phyloP scores from a whole-genome alignment of 2,113 vertebrate species.

The Oryzias javanicus region DNA sequence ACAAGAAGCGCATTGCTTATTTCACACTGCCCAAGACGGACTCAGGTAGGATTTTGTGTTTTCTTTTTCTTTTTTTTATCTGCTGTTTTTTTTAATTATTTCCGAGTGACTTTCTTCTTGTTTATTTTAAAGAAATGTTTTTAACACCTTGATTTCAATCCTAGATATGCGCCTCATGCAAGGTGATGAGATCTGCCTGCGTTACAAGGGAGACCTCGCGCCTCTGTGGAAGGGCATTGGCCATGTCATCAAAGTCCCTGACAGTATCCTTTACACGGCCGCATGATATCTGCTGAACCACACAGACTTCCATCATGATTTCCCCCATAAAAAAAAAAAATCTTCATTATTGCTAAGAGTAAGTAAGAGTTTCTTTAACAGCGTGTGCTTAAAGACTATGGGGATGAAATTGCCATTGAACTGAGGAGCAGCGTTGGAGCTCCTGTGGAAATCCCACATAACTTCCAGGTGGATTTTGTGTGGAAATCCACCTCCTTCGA shows the following conservation, averaged over 20 bases:
- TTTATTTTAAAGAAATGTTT: background rate
- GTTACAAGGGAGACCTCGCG: constrained; percentile 95
- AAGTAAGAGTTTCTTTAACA: constrained; percentile 76
- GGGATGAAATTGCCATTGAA: constrained; percentile 98
- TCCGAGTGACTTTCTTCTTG: background rate
- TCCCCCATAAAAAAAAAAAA: background rate
- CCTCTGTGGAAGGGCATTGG: constrained; percentile 97
- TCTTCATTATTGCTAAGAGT: background rate
- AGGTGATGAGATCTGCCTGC: constrained; percentile 95
- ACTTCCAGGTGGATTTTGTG: constrained; percentile 99
- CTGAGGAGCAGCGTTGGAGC: constrained; percentile 94
- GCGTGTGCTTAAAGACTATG: constrained; percentile 85
- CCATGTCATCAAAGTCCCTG: constrained; percentile 98
- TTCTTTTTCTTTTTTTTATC: constrained; percentile 2
- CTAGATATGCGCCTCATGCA: constrained; percentile 98
- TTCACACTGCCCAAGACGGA: constrained; percentile 99
- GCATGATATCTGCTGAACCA: background rate
- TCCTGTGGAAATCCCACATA: constrained; percentile 94
- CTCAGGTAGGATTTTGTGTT: constrained; percentile 78
- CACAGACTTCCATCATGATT: background rate
- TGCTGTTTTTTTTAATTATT: background rate
- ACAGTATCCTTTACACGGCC: constrained; percentile 89
- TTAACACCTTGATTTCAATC: constrained; percentile 2
- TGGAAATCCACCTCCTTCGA: constrained; percentile 99
- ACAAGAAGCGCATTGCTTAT: constrained; percentile 99